A percentile compares a stretch with the other conserved stretches of the same genome.
Conservation (phyloP, 2,797 vertebrate genomes). For the Melanotaenia boesemani region DNA sequence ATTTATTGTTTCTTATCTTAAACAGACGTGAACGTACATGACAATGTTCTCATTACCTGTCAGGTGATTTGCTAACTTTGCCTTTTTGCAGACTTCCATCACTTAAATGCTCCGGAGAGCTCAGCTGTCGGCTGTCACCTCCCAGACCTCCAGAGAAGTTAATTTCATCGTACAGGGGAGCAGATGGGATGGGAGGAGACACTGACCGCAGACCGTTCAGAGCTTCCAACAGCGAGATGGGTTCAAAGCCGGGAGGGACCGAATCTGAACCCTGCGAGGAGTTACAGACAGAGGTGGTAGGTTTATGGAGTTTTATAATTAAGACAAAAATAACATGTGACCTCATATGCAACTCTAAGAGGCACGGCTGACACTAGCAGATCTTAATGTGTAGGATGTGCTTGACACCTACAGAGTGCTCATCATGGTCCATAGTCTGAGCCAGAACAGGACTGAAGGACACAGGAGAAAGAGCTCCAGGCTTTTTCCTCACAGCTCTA, state of each 20-base stretch:
- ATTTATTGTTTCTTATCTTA: neutral
- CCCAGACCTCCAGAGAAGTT: slow-evolving; percentile 89
- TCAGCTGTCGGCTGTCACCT: slow-evolving; percentile 85
- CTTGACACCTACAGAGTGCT: slow-evolving; percentile 88
- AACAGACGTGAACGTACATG: neutral
- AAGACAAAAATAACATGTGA: neutral
- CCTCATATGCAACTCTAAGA: neutral
- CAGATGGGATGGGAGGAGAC: slow-evolving; percentile 90
- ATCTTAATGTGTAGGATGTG: neutral
- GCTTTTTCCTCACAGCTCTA: slow-evolving; percentile 96
- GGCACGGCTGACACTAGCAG: neutral
- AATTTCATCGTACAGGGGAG: slow-evolving; percentile 95
- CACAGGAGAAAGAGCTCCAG: slow-evolving; percentile 92
- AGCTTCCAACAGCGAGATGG: slow-evolving; percentile 95
- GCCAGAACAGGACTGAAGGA: slow-evolving; percentile 98
- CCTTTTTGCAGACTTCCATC: slow-evolving; percentile 90
- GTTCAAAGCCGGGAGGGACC: slow-evolving; percentile 95
- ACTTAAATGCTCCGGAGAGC: slow-evolving; percentile 87
- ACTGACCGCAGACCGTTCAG: slow-evolving; percentile 92
- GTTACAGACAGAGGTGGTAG: neutral
- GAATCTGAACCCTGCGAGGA: slow-evolving; percentile 90
- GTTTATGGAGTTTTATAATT: neutral
- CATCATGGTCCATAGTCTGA: slow-evolving; percentile 96
- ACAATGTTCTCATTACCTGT: slow-evolving; percentile 85
- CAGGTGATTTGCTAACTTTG: slow-evolving; percentile 95